Evolutionary conservation across 1,140 invertebrate species (phyloP).

Genomic region (Drosophila prosaltans): DNA sequence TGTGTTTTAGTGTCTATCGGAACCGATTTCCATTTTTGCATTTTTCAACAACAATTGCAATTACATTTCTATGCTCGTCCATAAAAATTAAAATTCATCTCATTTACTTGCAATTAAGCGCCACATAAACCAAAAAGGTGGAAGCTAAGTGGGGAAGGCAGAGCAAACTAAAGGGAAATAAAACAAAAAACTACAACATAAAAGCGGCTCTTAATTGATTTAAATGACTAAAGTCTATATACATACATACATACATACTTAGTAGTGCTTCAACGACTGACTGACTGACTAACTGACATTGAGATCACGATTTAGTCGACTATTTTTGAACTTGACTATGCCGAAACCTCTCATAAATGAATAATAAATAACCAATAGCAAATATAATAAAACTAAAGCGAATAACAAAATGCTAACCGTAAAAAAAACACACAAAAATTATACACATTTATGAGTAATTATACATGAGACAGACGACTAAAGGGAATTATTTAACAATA

Average conservation of each 20-base stretch:
- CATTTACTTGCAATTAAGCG: slow-evolving; percentile 7
- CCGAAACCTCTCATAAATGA: neutral
- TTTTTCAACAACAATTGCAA: neutral
- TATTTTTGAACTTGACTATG: slow-evolving; percentile 6
- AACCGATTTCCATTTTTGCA: neutral
- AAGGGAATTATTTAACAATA: neutral
- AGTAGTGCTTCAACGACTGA: neutral
- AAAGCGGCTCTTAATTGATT: slow-evolving; percentile 9
- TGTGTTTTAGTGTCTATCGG: neutral
- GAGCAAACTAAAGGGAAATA: neutral
- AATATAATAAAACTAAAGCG: neutral
- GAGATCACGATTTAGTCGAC: slow-evolving; percentile 3
- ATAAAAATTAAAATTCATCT: slow-evolving; percentile 7
- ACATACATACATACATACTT: neutral
- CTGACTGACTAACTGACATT: neutral
- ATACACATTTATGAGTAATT: slow-evolving; percentile 1
- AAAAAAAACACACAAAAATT: neutral
- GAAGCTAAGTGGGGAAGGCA: neutral
- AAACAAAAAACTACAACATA: slow-evolving; percentile 7
- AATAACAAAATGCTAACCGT: neutral
- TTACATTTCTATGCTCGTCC: slow-evolving; percentile 8
- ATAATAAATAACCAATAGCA: neutral
- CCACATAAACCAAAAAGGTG: neutral
- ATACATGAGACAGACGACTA: neutral
- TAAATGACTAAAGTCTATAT: neutral